Evolutionary conservation across 23 tunicate species (phyloP), one percentile per base, ranked within the genome.

Genomic region (Halocynthia aurantium): DNA sequence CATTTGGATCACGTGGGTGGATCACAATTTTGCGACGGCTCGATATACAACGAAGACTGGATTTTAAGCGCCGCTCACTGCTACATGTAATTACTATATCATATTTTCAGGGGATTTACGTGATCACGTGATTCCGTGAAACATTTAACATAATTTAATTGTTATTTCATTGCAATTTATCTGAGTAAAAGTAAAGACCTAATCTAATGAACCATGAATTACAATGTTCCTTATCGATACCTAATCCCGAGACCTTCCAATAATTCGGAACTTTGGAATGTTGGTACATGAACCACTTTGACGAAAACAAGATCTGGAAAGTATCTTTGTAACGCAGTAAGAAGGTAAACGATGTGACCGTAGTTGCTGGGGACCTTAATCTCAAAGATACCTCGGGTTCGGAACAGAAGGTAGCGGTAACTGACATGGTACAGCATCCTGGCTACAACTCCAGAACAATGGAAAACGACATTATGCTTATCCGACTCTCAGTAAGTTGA

Each of bases 51-150:
- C 7, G 5, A 18, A 0, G 55, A 81, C 55, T 44, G 68, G 8
- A 81, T 81, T 55, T 57, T 81, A 21, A 52, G 81, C 44, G 85
- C 85, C 4, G 85, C 85, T 7, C 85, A 81, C 56, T 81, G 85
- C 57, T 69, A 73, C 31, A 65, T 57, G 85, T 77, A 81, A 57
- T 81, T n/a, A 73, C 67, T 12, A 73, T 31, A 49, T 15, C 2
- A 49, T 51, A 73, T 73, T 0, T 4, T 2, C 66, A 13, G 5
- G 4, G 77, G 67, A 22, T 57, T 57, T 10, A 13, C 62, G 62
- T 13, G 64, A 58, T 15, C 2, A 31, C 44, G 44, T 4, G 44
- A 31, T 31, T 31, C 44, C 1, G 44, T 31, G 44, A 31, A 31
- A 31, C 44, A 31, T 31, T 1, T 4, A 31, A 31, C 4, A 31